Base-by-base conservation (phyloP, 2,797 vertebrate genomes). In the Pipistrellus kuhlii region DNA sequence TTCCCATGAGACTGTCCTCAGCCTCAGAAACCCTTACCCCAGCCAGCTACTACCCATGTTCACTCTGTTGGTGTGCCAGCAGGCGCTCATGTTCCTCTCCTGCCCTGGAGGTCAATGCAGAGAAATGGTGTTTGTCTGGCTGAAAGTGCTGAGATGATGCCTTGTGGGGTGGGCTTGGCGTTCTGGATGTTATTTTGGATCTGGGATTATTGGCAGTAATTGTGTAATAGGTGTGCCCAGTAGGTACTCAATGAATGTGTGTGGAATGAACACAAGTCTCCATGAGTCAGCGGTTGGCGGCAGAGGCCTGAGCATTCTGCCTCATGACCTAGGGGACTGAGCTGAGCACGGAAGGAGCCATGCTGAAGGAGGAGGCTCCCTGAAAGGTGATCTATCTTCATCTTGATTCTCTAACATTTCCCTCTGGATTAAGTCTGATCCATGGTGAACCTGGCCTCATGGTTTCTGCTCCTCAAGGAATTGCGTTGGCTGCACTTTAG, bases 11-110 rank as follows among this genome's bases (percentile, higher is more conserved):
- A 27, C 38, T 44, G 0, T 2, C 4, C 35, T 80, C 27, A 55
- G 80, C 76, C 57, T 64, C 30, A 27, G 85, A 41, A 4, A n/a
- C 66, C 64, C 90, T 80, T 1, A 0, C 10, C 69, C 21, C 18
- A 13, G 23, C 2, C 5, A 5, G 2, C 25, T 35, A 0, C 35
- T 51, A 0, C 27, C 27, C 9, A 2, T 7, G 20, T 32, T 41
- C 84, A 17, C 30, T 0, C 21, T 81, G 6, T 23, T 48, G 76
- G n/a, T 15, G 25, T 44, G 8, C 38, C 51, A 77, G 62, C 12
- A 25, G 44, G 32, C 0, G 0, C 51, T 20, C 17, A 2, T 5
- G 18, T n/a, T 88, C 59, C 6, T 85, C 41, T 73, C 71, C 66
- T 64, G 41, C 18, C 44, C 55, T 68, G 53, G 75, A 53, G 57